Conservation (phyloP, 2,797 vertebrate species). For the Protonibea diacanthus region DNA sequence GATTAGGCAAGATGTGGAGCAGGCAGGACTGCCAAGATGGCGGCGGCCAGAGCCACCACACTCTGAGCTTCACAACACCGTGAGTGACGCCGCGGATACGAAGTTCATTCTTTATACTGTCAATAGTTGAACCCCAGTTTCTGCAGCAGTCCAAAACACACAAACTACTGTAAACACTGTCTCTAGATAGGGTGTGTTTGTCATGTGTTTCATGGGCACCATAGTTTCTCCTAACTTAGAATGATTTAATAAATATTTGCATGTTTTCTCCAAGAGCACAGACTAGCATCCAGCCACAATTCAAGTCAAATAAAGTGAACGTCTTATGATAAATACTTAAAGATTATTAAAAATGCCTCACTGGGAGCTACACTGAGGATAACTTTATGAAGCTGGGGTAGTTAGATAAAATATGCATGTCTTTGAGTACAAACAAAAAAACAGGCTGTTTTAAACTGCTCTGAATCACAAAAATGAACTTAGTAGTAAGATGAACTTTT, state of each 20-base stretch:
- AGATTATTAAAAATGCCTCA: background rate
- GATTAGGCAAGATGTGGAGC: no score
- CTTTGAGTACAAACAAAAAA: background rate
- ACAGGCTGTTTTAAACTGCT: background rate
- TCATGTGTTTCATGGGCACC: no score
- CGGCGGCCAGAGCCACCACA: no score
- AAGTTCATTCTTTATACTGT: no score
- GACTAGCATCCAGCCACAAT: background rate
- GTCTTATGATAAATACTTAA: background rate
- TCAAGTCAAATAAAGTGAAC: background rate
- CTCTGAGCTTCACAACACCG: no score
- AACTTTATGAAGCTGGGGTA: background rate
- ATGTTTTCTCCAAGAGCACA: background rate
- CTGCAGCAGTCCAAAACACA: no score
- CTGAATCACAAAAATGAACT: background rate
- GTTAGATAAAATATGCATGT: background rate
- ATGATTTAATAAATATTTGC: background rate
- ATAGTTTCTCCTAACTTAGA: background rate
- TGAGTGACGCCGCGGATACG: no score
- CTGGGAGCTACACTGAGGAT: conserved; percentile 4
- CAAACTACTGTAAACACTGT: no score
- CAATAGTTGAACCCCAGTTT: no score
- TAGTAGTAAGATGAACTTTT: background rate
- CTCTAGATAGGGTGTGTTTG: no score
- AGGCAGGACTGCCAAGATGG: no score